Conservation (phyloP, 1,140 invertebrate species). For the Aradophagus sp. region DNA sequence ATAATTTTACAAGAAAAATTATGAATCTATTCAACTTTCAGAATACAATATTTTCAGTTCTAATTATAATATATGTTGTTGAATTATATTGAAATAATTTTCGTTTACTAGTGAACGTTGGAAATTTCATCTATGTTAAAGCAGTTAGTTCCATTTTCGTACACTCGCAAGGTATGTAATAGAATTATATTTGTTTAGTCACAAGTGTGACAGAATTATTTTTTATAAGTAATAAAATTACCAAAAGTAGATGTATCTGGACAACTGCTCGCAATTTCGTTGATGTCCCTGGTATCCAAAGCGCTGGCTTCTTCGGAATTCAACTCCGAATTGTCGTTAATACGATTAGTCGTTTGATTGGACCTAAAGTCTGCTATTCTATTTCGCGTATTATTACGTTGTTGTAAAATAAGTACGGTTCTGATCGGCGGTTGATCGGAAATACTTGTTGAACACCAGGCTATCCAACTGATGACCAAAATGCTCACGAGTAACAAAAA, state of each 20-base stretch:
- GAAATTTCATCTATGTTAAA: too few species aligned
- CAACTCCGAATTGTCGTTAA: constrained; percentile 52
- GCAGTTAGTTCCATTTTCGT: too few species aligned
- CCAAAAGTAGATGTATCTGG: constrained; percentile 57
- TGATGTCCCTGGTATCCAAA: constrained; percentile 41
- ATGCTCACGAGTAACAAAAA: constrained; percentile 80
- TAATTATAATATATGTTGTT: too few species aligned
- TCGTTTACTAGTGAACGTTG: too few species aligned
- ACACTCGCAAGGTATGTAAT: too few species aligned
- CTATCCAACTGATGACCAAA: constrained; percentile 78
- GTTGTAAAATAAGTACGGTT: constrained; percentile 75
- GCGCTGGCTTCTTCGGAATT: constrained; percentile 59
- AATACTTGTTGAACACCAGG: constrained; percentile 82
- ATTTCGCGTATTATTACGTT: constrained; percentile 64
- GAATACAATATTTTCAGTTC: too few species aligned
- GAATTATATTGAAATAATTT: too few species aligned
- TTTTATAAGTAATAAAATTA: constrained; percentile 50
- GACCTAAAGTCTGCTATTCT: constrained; percentile 63
- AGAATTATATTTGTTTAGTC: too few species aligned
- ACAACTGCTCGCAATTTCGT: constrained; percentile 57
- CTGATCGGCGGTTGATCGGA: constrained; percentile 74
- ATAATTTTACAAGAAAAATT: too few species aligned
- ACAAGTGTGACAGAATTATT: too few species aligned
- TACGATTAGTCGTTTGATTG: constrained; percentile 46
- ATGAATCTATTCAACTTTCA: too few species aligned